A percentile compares a stretch with the other conserved stretches of the same genome.
Evolutionary conservation across 2,888 invertebrate species (phyloP).

Genomic region (Nycteola revayana): DNA sequence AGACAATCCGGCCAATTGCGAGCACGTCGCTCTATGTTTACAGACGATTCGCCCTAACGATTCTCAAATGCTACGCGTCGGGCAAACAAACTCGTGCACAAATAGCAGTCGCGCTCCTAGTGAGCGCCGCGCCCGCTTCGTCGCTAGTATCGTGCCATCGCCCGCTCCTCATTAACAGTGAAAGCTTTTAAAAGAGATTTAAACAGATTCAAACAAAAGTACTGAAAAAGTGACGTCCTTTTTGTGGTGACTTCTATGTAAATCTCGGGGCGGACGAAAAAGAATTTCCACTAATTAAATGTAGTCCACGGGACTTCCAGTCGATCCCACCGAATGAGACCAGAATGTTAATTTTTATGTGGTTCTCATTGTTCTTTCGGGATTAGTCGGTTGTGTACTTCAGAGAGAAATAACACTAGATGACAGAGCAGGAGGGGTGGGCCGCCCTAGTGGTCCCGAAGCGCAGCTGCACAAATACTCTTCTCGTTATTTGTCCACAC

Average conservation of each 20-base stretch:
- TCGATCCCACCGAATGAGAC: conserved; percentile 56
- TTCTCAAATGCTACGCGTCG: conserved; percentile 78
- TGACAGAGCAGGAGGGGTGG: conserved; percentile 29
- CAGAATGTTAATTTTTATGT: conserved; percentile 60
- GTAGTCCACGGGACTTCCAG: conserved; percentile 52
- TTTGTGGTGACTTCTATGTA: conserved; percentile 75
- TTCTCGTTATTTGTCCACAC: conserved; percentile 66
- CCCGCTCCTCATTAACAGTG: conserved; percentile 68
- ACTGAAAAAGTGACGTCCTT: conserved; percentile 69
- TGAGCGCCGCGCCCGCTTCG: conserved; percentile 22
- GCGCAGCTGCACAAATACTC: conserved; percentile 71
- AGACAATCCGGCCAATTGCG: conserved; percentile 70
- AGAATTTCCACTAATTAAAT: conserved; percentile 71
- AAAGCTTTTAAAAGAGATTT: conserved; percentile 73
- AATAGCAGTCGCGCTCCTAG: conserved; percentile 42
- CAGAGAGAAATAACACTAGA: conserved; percentile 39
- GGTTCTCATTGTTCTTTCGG: conserved; percentile 50
- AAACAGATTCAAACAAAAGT: conserved; percentile 74
- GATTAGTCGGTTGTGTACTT: conserved; percentile 47
- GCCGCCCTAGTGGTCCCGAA: conserved; percentile 15
- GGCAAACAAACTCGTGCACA: conserved; percentile 67
- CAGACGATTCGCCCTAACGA: conserved; percentile 75
- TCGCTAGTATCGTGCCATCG: conserved; percentile 47
- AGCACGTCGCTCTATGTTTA: conserved; percentile 68
- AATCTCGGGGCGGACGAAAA: conserved; percentile 63